Evolutionary conservation across 1,140 invertebrate species (phyloP), one percentile per base, ranked within the genome.

Genomic region (Drosophila sp.): DNA sequence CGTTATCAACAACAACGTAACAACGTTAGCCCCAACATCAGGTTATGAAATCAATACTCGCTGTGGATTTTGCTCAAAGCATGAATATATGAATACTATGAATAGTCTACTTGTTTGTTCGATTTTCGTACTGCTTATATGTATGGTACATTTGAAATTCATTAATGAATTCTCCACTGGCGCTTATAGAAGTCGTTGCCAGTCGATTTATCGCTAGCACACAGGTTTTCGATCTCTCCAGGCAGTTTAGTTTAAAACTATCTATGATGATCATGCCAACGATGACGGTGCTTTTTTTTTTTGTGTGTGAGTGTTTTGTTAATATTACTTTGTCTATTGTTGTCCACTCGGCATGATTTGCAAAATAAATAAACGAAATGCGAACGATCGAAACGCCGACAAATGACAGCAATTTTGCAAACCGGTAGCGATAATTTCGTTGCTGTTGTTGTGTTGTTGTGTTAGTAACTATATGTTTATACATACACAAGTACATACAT

Each of bases 311-410:
- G 25, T 8, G n/a, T 50, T 1, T 1, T 38, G 7, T 40, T 61
- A 69, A 71, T 72, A 38, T 46, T 48, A 29, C 16, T 16, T 21
- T n/a, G 50, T 14, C 18, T 69, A 65, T 59, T 48, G 46, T 50
- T 80, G 79, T 43, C 54, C 61, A 89, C 34, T 66, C 72, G 21
- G 76, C 83, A 87, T 87, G 83, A 87, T 46, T 74, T 64, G 81
- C 74, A 73, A 71, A 65, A 76, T 29, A 32, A n/a, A 70, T 9
- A 50, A n/a, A 56, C 14, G 21, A 40, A n/a, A 25, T 13, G 29
- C 34, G 29, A 63, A 14, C 27, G 16, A 36, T 36, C 56, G 38
- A 43, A 45, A 36, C 51, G 36, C 59, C 70, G 45, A 72, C 62
- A 71, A 71, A 71, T 65, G 25, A 57, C 67, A 58, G 29, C 53